These are phyloP conservation scores for Sapajus apella DNA, from an alignment of 2,113 vertebrate genomes.

Conservation along the genomic window DNA sequence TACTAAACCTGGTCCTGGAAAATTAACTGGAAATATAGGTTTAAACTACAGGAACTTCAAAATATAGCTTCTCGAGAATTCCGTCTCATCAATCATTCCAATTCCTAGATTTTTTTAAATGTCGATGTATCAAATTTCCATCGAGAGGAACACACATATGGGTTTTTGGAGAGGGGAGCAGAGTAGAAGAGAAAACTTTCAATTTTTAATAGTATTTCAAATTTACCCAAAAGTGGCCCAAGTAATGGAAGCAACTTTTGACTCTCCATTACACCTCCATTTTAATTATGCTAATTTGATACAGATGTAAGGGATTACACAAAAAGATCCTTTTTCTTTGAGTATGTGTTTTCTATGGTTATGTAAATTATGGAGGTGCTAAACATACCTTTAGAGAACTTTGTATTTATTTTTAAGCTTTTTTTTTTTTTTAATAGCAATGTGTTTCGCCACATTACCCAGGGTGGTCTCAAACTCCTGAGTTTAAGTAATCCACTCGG, in stretches of 20 bases:
- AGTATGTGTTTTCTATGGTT: conserved; percentile 7
- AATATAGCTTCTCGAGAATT: background rate
- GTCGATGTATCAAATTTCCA: background rate
- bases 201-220: conserved; percentile 39
- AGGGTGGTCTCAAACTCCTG: too few relatives aligned
- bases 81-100: background rate
- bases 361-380: background rate
- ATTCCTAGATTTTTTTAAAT: background rate
- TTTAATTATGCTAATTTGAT: background rate
- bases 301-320: background rate
- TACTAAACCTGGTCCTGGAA: conserved; percentile 40
- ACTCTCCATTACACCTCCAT: background rate
- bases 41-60: background rate
- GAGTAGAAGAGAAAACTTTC: background rate
- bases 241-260: background rate
- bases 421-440: too few relatives aligned
- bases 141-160: background rate
- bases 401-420: background rate
- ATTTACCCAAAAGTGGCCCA: background rate
- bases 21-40: conserved; percentile 44
- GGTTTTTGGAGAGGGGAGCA: background rate
- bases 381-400: background rate
- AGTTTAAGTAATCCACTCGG: too few relatives aligned
- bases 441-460: too few relatives aligned
- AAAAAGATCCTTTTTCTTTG: background rate